Conservation (phyloP, 2,797 vertebrate genomes). For the Australoheros facetus region DNA sequence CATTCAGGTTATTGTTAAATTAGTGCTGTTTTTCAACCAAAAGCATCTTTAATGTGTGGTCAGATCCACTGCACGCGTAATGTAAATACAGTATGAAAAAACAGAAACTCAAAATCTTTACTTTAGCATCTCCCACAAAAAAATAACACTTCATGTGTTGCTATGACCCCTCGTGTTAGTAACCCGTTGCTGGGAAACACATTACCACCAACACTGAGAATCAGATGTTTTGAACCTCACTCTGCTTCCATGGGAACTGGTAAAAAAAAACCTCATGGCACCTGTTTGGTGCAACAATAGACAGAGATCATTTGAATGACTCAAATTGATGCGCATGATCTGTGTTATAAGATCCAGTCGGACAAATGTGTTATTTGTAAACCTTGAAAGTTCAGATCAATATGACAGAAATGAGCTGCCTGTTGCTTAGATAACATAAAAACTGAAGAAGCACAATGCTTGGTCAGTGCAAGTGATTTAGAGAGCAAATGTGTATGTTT, state of each 20-base stretch:
- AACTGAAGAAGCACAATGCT: no score
- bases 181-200: slow-evolving; percentile 16
- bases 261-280: not conserved
- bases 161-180: not conserved
- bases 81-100: not conserved
- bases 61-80: not conserved
- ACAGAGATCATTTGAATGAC: not conserved
- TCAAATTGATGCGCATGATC: not conserved
- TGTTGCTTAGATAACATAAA: no score
- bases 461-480: no score
- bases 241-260: not conserved
- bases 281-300: not conserved
- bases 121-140: not conserved
- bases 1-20: not conserved
- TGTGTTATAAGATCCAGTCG: not conserved
- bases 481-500: no score
- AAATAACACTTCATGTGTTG: not conserved
- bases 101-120: not conserved
- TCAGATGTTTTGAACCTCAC: not conserved
- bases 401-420: no score
- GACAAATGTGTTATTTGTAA: not conserved
- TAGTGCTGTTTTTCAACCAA: not conserved
- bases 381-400: no score
- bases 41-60: not conserved
- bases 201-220: not conserved